Evolutionary conservation across 2,797 vertebrate species (phyloP).

Genomic region (Enteromius afrohamiltoni): DNA sequence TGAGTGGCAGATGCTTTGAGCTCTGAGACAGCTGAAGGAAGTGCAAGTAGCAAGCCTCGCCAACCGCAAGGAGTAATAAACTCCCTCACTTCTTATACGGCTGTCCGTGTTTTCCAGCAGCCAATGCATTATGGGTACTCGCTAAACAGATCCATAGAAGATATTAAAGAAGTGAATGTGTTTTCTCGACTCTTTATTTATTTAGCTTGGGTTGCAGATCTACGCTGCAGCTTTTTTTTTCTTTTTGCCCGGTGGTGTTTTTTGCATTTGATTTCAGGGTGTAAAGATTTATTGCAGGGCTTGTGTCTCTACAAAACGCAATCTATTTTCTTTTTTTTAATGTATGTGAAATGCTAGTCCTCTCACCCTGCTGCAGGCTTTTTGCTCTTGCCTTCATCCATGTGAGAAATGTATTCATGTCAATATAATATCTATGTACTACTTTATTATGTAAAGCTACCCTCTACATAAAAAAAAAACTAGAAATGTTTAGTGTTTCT

Average conservation of each 20-base stretch:
- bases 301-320: constrained; percentile 47
- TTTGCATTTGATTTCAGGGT: constrained; percentile 60
- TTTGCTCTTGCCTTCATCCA: constrained; percentile 8
- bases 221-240: neutral
- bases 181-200: constrained; percentile 22
- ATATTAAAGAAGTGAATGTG: neutral
- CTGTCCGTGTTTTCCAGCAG: constrained; percentile 13
- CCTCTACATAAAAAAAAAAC: neutral
- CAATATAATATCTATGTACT: constrained; percentile 36
- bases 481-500: constrained; percentile 8
- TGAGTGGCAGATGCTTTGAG: constrained; percentile 96
- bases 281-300: constrained; percentile 56
- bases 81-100: neutral
- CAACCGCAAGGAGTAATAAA: constrained; percentile 15
- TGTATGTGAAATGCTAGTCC: constrained; percentile 29
- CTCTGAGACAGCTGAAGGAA: neutral
- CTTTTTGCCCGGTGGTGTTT: constrained; percentile 58
- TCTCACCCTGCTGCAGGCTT: constrained; percentile 14
- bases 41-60: neutral
- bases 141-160: neutral
- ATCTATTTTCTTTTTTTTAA: constrained; percentile 23
- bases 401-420: constrained; percentile 24
- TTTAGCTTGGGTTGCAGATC: constrained; percentile 14
- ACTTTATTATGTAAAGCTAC: constrained; percentile 36
- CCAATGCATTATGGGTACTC: constrained; percentile 22